Base-by-base conservation (phyloP, 2,797 vertebrate genomes). In the Gephyroberyx darwinii region DNA sequence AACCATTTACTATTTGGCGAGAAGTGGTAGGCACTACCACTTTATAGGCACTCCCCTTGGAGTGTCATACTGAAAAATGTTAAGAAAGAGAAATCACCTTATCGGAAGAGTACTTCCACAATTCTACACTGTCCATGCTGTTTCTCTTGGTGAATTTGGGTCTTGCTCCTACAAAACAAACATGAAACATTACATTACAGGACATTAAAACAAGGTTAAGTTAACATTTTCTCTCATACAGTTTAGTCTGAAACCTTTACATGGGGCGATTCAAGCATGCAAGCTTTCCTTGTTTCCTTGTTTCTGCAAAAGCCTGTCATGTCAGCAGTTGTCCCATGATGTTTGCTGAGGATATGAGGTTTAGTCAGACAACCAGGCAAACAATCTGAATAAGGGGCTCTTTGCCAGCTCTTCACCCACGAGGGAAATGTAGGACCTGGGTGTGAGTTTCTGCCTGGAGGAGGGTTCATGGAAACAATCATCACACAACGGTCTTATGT, bases 81-180 rank as follows among this genome's bases (percentile, higher is more conserved):
- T 52, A 10, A 26, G 47, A 35, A 31, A 17, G 12, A 62, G 16
- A 26, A 14, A 8, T 84, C 81, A 98, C 98, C 96, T 96, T 97
- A 68, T 96, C 95, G 68, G 93, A 92, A 8, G 95, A 92, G 71
- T 95, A 95, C 61, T 96, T 95, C 91, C 97, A 95, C 56, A 97
- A 86, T 20, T 97, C 96, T 37, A 98, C 94, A 80, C 95, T 95
- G 90, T 96, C 96, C 83, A 95, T 94, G 73, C 95, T 97, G 92
- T 92, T 95, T 76, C 93, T 93, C 81, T 96, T 96, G 6, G 90
- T 93, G 88, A 95, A 93, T 86, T 98, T 99, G 69, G 97, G 97
- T 80, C 96, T 93, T 71, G 97, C 98, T 55, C 97, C 98, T 99
- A 83, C 16, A 68, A 4, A 80, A 52, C 26, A 0, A 53, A 43